Base-by-base conservation (phyloP, 2,888 invertebrate species). In the Lithophane socia region DNA sequence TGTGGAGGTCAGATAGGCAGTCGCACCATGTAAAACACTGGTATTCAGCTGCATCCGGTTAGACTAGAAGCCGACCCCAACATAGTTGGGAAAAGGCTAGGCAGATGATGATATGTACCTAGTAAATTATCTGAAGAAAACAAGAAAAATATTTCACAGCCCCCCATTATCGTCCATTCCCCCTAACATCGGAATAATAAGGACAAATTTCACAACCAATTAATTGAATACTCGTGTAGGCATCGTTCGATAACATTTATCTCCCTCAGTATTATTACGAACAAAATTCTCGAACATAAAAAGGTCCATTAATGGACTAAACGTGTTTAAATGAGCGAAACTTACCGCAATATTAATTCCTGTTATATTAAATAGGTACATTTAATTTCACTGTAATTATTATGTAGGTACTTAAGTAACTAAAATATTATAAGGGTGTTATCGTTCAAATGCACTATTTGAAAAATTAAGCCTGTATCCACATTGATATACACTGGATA, bases 171-270 rank as follows among this genome's bases (percentile, higher is more conserved):
- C 37, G 13, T 56, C 54, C n/a, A 52, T 70, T 2, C 16, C 65
- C 18, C 8, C 13, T 44, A 18, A n/a, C n/a, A 67, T 54, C 54
- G 13, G 42, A 68, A 75, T 71, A 80, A 84, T 80, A 80, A 66
- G 29, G 73, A 69, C 21, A 66, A 65, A 78, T 67, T 75, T 75
- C 75, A 49, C 64, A 67, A 64, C 24, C 76, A 61, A 83, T 86
- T 87, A 87, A 87, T 88, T 85, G 87, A 85, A 83, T 83, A 85
- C 73, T 64, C 81, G 29, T 87, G 87, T 87, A 68, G 71, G 75
- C 68, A 80, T 68, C 70, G 70, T 80, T 80, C 63, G 64, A 81
- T 84, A 86, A 81, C 78, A 83, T 86, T 87, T 83, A 80, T 85
- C 74, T 79, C 67, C 37, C 68, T 70, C 68, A 37, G 73, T 85